Percentiles rank a stretch among this genome's conserved stretches.
These are phyloP conservation scores for Pemphredon lugubris DNA, from an alignment of 2,888 invertebrate species.

Conservation along the genomic window DNA sequence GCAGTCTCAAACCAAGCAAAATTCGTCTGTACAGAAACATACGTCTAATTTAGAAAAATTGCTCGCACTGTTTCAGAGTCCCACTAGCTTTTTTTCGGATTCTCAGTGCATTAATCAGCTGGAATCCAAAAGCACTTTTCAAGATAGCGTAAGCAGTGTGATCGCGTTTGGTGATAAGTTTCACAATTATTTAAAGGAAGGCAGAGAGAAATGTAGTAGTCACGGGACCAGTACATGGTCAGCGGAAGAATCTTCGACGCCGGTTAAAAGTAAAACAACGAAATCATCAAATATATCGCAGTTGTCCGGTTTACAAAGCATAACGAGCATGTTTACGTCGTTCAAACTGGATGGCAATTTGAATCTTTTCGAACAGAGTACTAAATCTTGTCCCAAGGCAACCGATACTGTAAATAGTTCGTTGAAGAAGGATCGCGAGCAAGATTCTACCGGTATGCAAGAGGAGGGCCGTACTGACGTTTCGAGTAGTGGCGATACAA, in stretches of 20 bases:
- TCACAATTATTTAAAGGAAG: constrained; percentile 70
- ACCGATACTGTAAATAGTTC: constrained; percentile 22
- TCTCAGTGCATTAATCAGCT: constrained; percentile 68
- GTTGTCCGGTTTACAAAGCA: constrained; percentile 60
- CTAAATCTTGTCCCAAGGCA: constrained; percentile 33
- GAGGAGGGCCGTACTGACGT: not conserved
- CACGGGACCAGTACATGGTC: constrained; percentile 27
- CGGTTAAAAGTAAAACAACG: constrained; percentile 45
- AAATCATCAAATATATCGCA: constrained; percentile 69
- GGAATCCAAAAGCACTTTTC: constrained; percentile 64
- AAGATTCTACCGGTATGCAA: not conserved
- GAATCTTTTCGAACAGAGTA: constrained; percentile 36
- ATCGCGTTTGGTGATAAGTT: constrained; percentile 72
- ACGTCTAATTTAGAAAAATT: constrained; percentile 86
- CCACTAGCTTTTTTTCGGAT: constrained; percentile 84
- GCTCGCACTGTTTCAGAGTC: constrained; percentile 86
- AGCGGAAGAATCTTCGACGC: constrained; percentile 36
- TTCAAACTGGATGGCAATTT: constrained; percentile 51
- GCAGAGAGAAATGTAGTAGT: constrained; percentile 42
- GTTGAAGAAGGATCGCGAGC: constrained; percentile 9
- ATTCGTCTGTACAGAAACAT: constrained; percentile 61
- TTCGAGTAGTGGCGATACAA: constrained; percentile 12
- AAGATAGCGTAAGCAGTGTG: constrained; percentile 67
- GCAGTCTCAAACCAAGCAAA: constrained; percentile 37
- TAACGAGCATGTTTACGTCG: constrained; percentile 58